A percentile compares a stretch with the other conserved stretches of the same genome.
Conservation (phyloP, 2,888 invertebrate species). For the Suillia variegata region DNA sequence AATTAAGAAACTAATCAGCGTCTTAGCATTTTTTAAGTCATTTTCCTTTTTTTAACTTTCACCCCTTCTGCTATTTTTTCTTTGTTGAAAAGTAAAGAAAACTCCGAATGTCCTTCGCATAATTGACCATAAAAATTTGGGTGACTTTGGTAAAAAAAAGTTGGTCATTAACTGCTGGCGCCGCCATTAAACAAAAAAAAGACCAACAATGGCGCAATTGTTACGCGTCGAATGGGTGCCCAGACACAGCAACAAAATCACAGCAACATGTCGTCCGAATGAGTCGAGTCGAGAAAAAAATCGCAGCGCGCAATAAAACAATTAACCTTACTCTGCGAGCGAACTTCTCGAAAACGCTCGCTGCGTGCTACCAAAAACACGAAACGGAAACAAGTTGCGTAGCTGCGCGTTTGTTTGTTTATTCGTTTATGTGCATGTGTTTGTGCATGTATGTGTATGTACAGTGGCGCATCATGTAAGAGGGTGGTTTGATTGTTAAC, state of each 20-base stretch:
- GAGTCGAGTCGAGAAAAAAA: conserved; percentile 1
- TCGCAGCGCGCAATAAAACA: conserved; percentile 37
- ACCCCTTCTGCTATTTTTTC: too few relatives aligned
- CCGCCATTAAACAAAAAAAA: conserved; percentile 39
- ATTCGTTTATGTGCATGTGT: conserved; percentile 18
- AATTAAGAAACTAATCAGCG: too few relatives aligned
- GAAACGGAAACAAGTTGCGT: conserved; percentile 40
- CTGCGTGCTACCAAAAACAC: conserved; percentile 44
- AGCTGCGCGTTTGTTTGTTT: background rate
- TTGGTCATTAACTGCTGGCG: conserved; percentile 47
- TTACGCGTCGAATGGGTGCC: conserved; percentile 36
- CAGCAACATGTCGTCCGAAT: conserved; percentile 31
- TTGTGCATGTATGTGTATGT: conserved; percentile 4
- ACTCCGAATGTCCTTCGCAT: conserved; percentile 2
- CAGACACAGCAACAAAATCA: conserved; percentile 44
- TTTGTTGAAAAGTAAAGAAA: too few relatives aligned
- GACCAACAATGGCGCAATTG: conserved; percentile 33
- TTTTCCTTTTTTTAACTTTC: too few relatives aligned
- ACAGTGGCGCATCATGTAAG: conserved; percentile 36
- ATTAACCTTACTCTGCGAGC: conserved; percentile 14
- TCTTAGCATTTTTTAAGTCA: too few relatives aligned
- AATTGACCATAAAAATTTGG: too few relatives aligned
- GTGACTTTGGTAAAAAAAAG: conserved; percentile 13
- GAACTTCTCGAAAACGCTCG: conserved; percentile 42
- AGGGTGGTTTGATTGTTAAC: too few relatives aligned